A percentile compares a stretch with the other conserved stretches of the same genome.
These are phyloP conservation scores for Anolis carolinensis DNA, from an alignment of 2,113 vertebrate genomes.

Conservation along the genomic window DNA sequence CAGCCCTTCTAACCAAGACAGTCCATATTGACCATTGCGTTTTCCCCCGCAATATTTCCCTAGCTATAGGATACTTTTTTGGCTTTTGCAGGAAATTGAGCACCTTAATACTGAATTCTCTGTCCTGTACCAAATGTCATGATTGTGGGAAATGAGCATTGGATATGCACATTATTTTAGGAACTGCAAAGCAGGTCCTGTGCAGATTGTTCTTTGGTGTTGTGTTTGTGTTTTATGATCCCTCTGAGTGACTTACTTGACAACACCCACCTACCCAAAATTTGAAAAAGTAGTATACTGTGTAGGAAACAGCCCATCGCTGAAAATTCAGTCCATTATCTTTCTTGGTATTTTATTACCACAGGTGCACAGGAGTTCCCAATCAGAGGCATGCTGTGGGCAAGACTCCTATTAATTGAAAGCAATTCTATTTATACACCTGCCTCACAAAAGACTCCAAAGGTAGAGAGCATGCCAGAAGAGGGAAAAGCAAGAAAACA, in stretches of 20 bases:
- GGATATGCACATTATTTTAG: too few relatives aligned
- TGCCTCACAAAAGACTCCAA: constrained; percentile 32
- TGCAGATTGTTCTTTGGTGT: neutral
- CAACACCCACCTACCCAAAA: constrained; percentile 15
- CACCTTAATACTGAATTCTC: neutral
- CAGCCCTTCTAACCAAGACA: neutral
- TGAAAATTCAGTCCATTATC: constrained; percentile 32
- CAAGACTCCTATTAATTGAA: neutral
- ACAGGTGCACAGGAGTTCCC: constrained; percentile 32
- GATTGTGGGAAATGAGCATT: neutral
- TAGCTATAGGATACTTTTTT: neutral
- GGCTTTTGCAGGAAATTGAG: neutral
- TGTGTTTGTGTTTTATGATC: constrained; percentile 1
- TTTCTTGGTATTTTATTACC: constrained; percentile 39
- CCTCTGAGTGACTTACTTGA: constrained; percentile 1
- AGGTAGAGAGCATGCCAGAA: neutral
- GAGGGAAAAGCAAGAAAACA: constrained; percentile 1
- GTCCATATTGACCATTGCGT: too few relatives aligned
- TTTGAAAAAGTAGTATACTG: constrained; percentile 11
- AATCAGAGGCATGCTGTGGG: neutral
- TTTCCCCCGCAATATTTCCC: too few relatives aligned
- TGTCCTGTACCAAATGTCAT: neutral
- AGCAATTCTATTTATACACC: constrained; percentile 37
- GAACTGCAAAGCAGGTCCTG: too few relatives aligned
- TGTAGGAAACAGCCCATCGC: neutral